Evolutionary conservation across 2,888 invertebrate species (phyloP), one percentile per base, ranked within the genome.

Genomic region (Metalampra italica): DNA sequence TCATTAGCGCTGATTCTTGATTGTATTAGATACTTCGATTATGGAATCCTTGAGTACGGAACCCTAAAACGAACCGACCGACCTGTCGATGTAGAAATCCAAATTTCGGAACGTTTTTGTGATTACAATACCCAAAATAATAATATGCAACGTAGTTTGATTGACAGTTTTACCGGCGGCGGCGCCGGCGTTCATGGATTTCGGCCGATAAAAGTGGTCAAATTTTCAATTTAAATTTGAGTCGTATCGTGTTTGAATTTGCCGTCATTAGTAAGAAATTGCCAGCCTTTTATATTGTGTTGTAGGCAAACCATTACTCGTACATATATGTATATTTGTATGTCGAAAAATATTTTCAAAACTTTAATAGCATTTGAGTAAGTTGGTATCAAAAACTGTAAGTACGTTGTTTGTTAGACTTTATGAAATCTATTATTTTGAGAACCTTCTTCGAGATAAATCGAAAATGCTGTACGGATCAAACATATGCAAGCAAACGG

Each of bases 211-310:
- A 68, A 71, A 77, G 70, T 64, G 63, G 65, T 66, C 66, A 61
- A 62, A 57, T 54, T 48, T 59, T 59, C 60, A 60, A 68, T 67
- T 69, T 59, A 58, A 66, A 68, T 74, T 59, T 47, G 63, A 63
- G 64, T 79, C 71, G 80, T 68, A 78, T 78, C 80, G 22, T 22
- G 22, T 22, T 22, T 22, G 78, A 88, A 88, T 88, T 87, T 86
- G 82, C 64, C 65, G 68, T 54, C 76, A 79, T 87, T 88, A 87
- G 88, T 83, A 75, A 68, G 75, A 81, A 82, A 78, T 78, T 79
- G 77, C 64, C 68, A 74, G 86, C n/a, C n/a, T n/a, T 83, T 83
- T 84, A 86, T 84, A 86, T 87, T 87, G 86, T 81, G 84, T 65
- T 61, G 66, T 68, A 71, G 5, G 3, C 22, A 22, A 22, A n/a